A percentile compares a stretch with the other conserved stretches of the same genome.
phyloP scores from a whole-genome alignment of 35 echinoderm and acorn worm genomes.

The Antedon bifida region DNA sequence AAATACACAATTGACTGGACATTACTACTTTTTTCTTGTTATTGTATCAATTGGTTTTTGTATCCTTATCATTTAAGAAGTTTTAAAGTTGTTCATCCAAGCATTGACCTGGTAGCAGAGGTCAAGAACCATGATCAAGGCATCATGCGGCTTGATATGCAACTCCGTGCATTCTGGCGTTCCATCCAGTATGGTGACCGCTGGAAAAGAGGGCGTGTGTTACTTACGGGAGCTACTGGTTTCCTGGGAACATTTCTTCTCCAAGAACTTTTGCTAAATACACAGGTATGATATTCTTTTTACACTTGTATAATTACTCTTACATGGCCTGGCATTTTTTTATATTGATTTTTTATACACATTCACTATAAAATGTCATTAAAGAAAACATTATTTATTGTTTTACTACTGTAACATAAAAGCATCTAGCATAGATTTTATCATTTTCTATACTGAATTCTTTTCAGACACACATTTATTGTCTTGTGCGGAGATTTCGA shows the following conservation, averaged over 20 bases:
- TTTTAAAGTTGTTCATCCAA: not conserved
- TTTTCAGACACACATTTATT: conserved; percentile 30
- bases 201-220: conserved; percentile 22
- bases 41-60: no score
- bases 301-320: no score
- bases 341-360: no score
- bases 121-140: conserved; percentile 26
- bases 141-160: conserved; percentile 36
- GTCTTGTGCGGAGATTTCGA: conserved; percentile 25
- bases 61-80: not conserved
- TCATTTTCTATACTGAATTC: no score
- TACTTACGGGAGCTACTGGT: conserved; percentile 39
- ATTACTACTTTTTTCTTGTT: no score
- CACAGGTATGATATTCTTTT: conserved; percentile 9
- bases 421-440: no score
- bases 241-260: conserved; percentile 31
- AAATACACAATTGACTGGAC: no score
- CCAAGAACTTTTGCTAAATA: conserved; percentile 11
- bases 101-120: conserved; percentile 16
- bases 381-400: no score
- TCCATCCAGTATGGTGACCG: conserved; percentile 35
- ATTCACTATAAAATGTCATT: no score
- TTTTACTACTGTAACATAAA: no score
- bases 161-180: conserved; percentile 43
- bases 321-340: no score